Percentiles rank a stretch among this genome's conserved stretches.
Evolutionary conservation across 2,888 invertebrate species (phyloP).

Genomic region (Tridacna gigas): DNA sequence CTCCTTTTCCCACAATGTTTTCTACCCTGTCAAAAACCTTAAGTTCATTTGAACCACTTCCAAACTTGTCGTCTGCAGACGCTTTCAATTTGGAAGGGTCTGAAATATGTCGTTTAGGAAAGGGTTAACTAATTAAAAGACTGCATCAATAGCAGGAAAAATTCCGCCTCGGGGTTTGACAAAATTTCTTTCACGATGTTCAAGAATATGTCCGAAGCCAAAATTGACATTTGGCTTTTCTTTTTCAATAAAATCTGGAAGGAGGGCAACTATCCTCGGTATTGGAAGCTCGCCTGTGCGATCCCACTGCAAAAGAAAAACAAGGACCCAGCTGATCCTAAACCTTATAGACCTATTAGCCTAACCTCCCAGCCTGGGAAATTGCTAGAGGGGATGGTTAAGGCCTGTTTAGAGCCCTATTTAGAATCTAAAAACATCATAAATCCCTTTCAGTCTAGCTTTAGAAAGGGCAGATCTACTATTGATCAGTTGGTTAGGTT

Average conservation of each 20-base stretch:
- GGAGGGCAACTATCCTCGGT: neutral
- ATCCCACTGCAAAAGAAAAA: conserved; percentile 4
- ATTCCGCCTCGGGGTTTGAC: conserved; percentile 10
- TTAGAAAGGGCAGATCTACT: neutral
- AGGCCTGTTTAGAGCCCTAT: neutral
- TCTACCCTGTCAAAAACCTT: too few species aligned
- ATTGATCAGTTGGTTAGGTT: conserved; percentile 12
- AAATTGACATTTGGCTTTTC: neutral
- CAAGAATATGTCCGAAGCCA: neutral
- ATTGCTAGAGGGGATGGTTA: conserved; percentile 14
- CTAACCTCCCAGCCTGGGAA: conserved; percentile 33
- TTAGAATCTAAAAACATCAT: conserved; percentile 19
- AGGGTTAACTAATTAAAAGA: neutral
- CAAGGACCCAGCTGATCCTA: conserved; percentile 1
- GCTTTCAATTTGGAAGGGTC: too few species aligned
- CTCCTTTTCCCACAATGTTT: too few species aligned
- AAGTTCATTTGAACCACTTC: too few species aligned
- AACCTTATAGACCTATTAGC: conserved; percentile 25
- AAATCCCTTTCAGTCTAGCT: conserved; percentile 18
- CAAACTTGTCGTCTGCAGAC: too few species aligned
- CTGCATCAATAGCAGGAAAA: neutral
- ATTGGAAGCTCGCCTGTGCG: conserved; percentile 24
- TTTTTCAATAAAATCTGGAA: neutral
- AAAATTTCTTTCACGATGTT: neutral
- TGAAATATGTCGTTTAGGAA: too few species aligned